Evolutionary conservation across 2,888 invertebrate genomes (phyloP), one percentile per base, ranked within the genome.

Genomic region (Drosophila subquinaria): DNA sequence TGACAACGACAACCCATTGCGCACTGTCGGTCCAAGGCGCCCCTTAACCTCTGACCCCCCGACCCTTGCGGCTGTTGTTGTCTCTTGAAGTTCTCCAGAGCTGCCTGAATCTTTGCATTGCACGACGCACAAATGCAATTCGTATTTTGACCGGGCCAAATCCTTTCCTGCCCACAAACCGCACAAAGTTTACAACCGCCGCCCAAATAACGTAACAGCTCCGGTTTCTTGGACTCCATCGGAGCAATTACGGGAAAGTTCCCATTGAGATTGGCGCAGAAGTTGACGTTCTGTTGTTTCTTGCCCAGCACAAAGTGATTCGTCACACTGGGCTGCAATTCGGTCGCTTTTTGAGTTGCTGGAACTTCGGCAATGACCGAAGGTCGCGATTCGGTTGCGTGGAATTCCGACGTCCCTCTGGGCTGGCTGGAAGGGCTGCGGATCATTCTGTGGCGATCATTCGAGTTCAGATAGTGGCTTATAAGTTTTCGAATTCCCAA

Each of bases 401-500:
- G 8, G 15, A 35, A 56, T 6, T 3, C 10, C 3, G 8, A 36
- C 9, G 17, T 38, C 8, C n/a, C 45, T 1, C 17, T 30, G 3
- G 17, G 9, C 35, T 17, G 45, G n/a, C 36, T 47, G 23, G 13
- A n/a, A 59, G 27, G 6, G 8, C 8, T 17, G 38, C 8, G 38
- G 20, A 20, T 30, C 35, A 40, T 50, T 61, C 4, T 15, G 2
- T 20, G 60, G 33, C 50, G 23, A 33, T 30, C 61, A 63, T 36
- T 52, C n/a, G 38, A 43, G 69, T 55, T 61, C 59, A 33, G 47
- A 43, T 63, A 67, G 69, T 89, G 85, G 76, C 52, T 62, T 79
- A 81, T 50, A 69, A 73, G 74, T 87, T 79, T 77, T 53, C 57
- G 62, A 53, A 70, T 59, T 35, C 59, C 66, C 15, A 73, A 77